Conservation (phyloP, 2,888 invertebrate genomes). For the Stenoptilia bipunctidactyla region DNA sequence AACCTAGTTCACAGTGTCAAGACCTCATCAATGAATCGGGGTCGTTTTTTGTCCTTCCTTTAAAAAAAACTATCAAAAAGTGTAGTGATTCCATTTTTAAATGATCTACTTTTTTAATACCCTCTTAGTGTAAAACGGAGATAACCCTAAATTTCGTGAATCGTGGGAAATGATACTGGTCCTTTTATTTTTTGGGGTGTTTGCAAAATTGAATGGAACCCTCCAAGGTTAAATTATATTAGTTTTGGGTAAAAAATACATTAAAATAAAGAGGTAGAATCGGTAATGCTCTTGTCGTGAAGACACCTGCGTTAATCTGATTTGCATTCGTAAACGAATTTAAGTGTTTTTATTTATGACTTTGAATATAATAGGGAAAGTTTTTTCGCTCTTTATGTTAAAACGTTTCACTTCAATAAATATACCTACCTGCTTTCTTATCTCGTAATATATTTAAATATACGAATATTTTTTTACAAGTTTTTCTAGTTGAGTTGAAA, state of each 20-base stretch:
- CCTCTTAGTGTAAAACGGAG: conserved; percentile 30
- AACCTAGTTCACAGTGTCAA: conserved; percentile 52
- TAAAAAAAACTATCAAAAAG: conserved; percentile 19
- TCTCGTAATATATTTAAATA: too few species aligned
- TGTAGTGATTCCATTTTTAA: conserved; percentile 49
- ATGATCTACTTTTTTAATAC: conserved; percentile 48
- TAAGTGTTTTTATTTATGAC: too few species aligned
- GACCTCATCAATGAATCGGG: conserved; percentile 65
- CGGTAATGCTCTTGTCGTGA: too few species aligned
- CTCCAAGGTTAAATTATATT: conserved; percentile 42
- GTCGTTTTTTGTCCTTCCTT: neutral
- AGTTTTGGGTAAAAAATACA: conserved; percentile 7
- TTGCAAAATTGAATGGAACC: conserved; percentile 32
- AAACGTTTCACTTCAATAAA: conserved; percentile 51
- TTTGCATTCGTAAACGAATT: too few species aligned
- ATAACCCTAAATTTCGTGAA: conserved; percentile 51
- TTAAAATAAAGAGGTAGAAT: too few species aligned
- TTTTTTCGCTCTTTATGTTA: conserved; percentile 32
- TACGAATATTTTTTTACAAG: too few species aligned
- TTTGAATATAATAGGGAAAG: too few species aligned
- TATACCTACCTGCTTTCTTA: too few species aligned
- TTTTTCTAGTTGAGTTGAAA: too few species aligned
- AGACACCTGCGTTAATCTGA: too few species aligned
- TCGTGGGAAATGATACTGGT: conserved; percentile 32
- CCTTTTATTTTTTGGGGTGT: conserved; percentile 25